Conservation (phyloP, 2,797 vertebrate species). For the Ceryle rudis region DNA sequence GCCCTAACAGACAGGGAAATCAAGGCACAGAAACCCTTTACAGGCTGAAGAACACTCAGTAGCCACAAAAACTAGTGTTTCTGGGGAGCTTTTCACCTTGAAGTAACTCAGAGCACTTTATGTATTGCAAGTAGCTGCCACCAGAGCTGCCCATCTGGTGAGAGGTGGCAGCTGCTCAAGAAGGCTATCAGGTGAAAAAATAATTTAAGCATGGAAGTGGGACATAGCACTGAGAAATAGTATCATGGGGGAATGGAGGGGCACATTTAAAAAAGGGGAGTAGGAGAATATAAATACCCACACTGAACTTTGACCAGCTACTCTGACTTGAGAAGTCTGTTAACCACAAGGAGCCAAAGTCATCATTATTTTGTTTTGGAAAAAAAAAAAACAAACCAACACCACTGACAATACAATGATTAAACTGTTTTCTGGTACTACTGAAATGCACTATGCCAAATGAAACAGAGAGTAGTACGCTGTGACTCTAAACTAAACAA, state of each 20-base stretch:
- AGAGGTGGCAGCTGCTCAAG: background rate
- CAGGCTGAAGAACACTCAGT: background rate
- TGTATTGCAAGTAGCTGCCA: background rate
- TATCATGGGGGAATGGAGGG: background rate
- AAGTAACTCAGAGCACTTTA: background rate
- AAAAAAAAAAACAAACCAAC: background rate
- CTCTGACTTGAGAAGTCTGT: background rate
- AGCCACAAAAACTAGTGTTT: background rate
- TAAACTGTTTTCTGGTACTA: background rate
- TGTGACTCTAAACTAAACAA: background rate
- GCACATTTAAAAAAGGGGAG: background rate
- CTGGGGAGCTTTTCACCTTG: background rate
- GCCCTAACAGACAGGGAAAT: background rate
- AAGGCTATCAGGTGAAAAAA: background rate
- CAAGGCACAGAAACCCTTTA: background rate
- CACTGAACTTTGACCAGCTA: background rate
- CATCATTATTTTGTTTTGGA: background rate
- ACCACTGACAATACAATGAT: background rate
- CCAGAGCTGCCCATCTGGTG: background rate
- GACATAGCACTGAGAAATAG: background rate
- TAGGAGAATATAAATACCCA: background rate
- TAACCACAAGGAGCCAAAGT: background rate
- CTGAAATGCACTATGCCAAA: background rate
- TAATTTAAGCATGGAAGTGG: background rate
- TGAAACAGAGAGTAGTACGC: background rate